Percentiles rank a stretch among this genome's conserved stretches.
These are phyloP conservation scores for Myotis davidii DNA, from an alignment of 2,113 vertebrate genomes.

Conservation along the genomic window DNA sequence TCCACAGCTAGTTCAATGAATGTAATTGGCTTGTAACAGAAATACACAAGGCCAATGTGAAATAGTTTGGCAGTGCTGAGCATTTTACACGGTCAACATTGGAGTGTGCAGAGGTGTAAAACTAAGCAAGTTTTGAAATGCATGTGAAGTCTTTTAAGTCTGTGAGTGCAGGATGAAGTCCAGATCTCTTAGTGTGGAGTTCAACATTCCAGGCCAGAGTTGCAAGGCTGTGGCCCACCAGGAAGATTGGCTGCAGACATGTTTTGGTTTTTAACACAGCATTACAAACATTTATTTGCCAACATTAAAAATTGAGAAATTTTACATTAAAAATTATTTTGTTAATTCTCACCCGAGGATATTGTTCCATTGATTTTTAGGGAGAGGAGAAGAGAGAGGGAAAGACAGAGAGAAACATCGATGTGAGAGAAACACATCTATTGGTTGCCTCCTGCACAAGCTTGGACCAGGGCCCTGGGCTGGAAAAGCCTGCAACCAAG, in stretches of 20 bases:
- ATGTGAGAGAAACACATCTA: no score
- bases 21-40: conserved; percentile 40
- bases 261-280: conserved; percentile 21
- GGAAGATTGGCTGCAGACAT: neutral
- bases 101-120: conserved; percentile 24
- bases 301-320: conserved; percentile 1
- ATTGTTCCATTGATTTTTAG: no score
- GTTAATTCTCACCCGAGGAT: no score
- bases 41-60: conserved; percentile 39
- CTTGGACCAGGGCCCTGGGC: no score
- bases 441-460: no score
- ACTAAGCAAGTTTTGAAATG: conserved; percentile 52
- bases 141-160: conserved; percentile 17
- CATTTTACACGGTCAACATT: conserved; percentile 47
- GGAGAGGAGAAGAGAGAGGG: no score
- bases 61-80: conserved; percentile 35
- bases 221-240: neutral
- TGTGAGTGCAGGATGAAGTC: conserved; percentile 11
- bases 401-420: no score
- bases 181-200: neutral
- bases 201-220: neutral
- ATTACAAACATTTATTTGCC: conserved; percentile 16
- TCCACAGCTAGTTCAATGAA: conserved; percentile 52
- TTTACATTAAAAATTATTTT: neutral
- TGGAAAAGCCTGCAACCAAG: no score